A percentile compares a stretch with the other conserved stretches of the same genome.
phyloP scores from a whole-genome alignment of 2,113 vertebrate species.

The Nesospiza acunhae region DNA sequence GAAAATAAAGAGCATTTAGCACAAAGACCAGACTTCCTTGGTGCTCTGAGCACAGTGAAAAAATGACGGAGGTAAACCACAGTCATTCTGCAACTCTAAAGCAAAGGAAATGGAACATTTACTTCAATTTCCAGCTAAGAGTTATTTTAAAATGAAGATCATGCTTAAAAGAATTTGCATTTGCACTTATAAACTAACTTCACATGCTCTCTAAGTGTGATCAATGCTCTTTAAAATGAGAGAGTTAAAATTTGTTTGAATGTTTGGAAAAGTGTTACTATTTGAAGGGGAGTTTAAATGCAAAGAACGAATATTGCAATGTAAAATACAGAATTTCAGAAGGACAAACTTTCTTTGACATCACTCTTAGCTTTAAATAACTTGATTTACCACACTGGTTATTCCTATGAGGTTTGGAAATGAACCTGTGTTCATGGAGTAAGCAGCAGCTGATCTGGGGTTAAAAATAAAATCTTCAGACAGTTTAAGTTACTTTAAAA shows the following conservation, averaged over 20 bases:
- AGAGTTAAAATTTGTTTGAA: background rate
- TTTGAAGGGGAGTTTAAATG: background rate
- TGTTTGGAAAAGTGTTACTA: background rate
- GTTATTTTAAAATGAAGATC: background rate
- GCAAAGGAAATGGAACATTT: conserved; percentile 44
- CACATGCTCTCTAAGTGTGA: background rate
- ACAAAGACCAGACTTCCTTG: background rate
- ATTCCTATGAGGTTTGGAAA: background rate
- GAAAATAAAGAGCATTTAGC: conserved; percentile 49
- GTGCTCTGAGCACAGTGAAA: background rate
- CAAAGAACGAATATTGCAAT: background rate
- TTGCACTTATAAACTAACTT: background rate
- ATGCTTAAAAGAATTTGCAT: background rate
- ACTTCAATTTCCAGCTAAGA: background rate
- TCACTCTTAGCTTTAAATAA: background rate
- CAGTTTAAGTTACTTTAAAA: background rate
- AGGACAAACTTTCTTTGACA: background rate
- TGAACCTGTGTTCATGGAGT: background rate
- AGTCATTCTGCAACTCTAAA: background rate
- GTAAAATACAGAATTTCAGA: background rate
- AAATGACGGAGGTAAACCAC: conserved; percentile 7
- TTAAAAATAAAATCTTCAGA: background rate
- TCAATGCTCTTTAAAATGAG: background rate
- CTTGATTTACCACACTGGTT: background rate
- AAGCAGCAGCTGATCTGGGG: background rate